These are phyloP conservation scores for Sitta carolinensis DNA, from an alignment of 2,797 vertebrate genomes.

Conservation along the genomic window DNA sequence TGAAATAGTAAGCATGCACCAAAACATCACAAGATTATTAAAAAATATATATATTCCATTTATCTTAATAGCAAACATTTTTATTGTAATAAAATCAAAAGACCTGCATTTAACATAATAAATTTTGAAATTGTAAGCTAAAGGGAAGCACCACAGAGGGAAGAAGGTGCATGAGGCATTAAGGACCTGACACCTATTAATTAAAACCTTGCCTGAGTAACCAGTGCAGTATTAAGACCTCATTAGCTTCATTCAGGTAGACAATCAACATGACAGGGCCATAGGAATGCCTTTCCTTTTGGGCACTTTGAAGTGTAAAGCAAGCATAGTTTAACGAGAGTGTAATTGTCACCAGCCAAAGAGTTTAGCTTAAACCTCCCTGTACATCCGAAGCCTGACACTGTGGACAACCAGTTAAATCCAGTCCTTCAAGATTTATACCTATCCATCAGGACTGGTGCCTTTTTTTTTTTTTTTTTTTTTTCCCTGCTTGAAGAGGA, in stretches of 20 bases:
- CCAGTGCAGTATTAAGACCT: neutral
- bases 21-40: neutral
- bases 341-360: neutral
- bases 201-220: constrained; percentile 39
- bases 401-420: neutral
- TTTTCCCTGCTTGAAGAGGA: neutral
- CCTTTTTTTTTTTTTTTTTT: neutral
- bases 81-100: neutral
- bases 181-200: constrained; percentile 36
- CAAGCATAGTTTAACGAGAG: neutral
- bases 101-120: neutral
- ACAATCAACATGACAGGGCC: neutral
- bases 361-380: neutral
- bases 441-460: neutral
- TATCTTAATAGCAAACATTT: neutral
- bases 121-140: neutral
- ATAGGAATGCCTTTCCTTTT: neutral
- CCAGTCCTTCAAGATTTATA: neutral
- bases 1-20: neutral
- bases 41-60: neutral
- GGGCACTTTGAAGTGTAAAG: neutral
- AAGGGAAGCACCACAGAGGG: neutral
- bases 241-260: constrained; percentile 23
- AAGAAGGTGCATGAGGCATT: neutral
- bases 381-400: neutral